These are phyloP conservation scores for Dromococcyx pavoninus DNA, from an alignment of 2,797 vertebrate genomes.

Conservation along the genomic window DNA sequence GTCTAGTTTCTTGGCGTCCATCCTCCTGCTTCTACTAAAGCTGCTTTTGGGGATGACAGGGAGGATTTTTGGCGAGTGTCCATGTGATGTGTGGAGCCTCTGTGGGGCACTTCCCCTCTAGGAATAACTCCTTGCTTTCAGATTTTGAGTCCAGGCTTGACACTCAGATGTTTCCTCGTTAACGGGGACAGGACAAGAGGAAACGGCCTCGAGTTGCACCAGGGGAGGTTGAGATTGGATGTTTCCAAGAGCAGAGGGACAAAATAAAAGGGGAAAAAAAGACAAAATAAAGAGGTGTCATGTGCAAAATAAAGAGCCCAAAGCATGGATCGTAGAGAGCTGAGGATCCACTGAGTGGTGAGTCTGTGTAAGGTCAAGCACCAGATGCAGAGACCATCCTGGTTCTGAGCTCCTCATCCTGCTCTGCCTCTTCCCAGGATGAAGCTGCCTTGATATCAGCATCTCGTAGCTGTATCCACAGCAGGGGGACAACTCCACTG, in stretches of 20 bases:
- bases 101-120: background rate
- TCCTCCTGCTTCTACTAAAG: background rate
- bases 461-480: background rate
- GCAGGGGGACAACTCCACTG: background rate
- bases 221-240: too few species aligned
- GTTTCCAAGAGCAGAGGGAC: background rate
- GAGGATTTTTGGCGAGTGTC: background rate
- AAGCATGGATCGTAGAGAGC: background rate
- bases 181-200: too few species aligned
- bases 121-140: background rate
- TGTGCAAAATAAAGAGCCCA: background rate
- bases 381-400: background rate
- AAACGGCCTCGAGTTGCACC: too few species aligned
- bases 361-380: background rate
- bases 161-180: background rate
- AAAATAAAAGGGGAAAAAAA: too few species aligned
- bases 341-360: background rate
- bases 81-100: fast-evolving
- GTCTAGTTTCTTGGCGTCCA: background rate
- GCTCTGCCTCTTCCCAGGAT: background rate
- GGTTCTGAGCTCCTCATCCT: background rate
- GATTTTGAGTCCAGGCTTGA: background rate
- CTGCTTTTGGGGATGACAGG: background rate
- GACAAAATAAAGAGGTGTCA: background rate
- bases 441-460: background rate